Conservation (phyloP, 2,888 invertebrate genomes). For the Trachelus tabidus region DNA sequence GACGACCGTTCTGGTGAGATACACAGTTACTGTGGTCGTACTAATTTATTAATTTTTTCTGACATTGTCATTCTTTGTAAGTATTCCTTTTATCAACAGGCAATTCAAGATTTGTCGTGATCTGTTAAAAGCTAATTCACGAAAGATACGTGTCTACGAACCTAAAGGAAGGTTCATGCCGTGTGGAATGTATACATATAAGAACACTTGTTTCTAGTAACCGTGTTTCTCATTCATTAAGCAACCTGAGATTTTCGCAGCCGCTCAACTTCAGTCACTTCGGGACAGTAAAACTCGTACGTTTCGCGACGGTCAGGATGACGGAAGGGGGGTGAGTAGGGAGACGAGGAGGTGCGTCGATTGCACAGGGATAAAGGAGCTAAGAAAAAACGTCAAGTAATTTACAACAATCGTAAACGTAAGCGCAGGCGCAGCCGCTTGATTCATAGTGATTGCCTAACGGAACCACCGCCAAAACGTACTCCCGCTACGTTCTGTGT, state of each 20-base stretch:
- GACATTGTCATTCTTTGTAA: too few relatives aligned
- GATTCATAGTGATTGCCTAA: slow-evolving; percentile 56
- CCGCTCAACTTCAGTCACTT: neutral
- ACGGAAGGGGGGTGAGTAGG: neutral
- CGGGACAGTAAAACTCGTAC: neutral
- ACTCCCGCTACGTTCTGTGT: slow-evolving; percentile 24
- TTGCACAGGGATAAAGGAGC: neutral
- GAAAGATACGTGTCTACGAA: too few relatives aligned
- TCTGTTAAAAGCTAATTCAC: too few relatives aligned
- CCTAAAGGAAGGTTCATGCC: too few relatives aligned
- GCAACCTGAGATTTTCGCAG: neutral
- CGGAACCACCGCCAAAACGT: slow-evolving; percentile 47
- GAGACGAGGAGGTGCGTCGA: neutral
- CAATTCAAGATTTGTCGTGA: too few relatives aligned
- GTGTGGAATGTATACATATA: too few relatives aligned
- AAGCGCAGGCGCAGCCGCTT: slow-evolving; percentile 34
- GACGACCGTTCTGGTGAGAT: too few relatives aligned
- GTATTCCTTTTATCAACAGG: too few relatives aligned
- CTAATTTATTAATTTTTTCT: too few relatives aligned
- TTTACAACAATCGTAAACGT: slow-evolving; percentile 53
- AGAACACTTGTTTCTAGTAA: too few relatives aligned
- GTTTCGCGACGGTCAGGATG: neutral
- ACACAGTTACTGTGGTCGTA: too few relatives aligned
- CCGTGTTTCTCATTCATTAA: neutral
- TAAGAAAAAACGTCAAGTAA: slow-evolving; percentile 37